Conservation (phyloP, 1,140 invertebrate species). For the Epicauta chinensis region DNA sequence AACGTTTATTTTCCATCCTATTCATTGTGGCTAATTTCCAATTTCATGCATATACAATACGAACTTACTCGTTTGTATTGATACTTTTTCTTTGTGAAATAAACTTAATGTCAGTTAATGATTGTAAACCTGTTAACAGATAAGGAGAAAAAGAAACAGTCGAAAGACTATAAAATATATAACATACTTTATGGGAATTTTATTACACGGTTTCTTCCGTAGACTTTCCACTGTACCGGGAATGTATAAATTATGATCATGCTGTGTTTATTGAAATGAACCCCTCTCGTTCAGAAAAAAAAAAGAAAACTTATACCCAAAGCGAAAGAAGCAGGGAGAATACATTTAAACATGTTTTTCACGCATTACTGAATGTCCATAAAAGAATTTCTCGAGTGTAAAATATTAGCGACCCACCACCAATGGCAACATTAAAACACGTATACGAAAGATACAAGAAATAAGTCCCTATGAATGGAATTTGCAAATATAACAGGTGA, state of each 20-base stretch:
- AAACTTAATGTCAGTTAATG: constrained; percentile 7
- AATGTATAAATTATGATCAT: constrained; percentile 9
- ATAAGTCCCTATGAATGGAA: too few relatives aligned
- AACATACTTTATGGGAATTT: constrained; percentile 9
- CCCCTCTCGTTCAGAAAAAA: neutral
- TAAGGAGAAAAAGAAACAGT: neutral
- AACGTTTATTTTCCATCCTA: too few relatives aligned
- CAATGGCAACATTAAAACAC: too few relatives aligned
- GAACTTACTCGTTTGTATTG: neutral
- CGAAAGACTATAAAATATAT: constrained; percentile 13
- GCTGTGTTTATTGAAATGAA: constrained; percentile 14
- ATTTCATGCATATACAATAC: too few relatives aligned
- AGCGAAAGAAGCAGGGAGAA: constrained; percentile 11
- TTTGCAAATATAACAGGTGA: too few relatives aligned
- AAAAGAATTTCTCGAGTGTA: constrained; percentile 24
- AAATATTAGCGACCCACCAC: constrained; percentile 10
- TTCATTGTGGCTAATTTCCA: too few relatives aligned
- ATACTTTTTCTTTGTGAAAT: neutral
- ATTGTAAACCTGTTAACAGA: constrained; percentile 15
- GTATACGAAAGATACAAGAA: too few relatives aligned
- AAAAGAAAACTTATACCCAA: neutral
- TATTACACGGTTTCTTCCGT: constrained; percentile 10
- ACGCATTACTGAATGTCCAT: constrained; percentile 14
- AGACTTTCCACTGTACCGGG: neutral
- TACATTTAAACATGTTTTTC: constrained; percentile 29